A percentile compares a stretch with the other conserved stretches of the same genome.
Conservation (phyloP, 2,113 vertebrate genomes). For the Verasper variegatus region DNA sequence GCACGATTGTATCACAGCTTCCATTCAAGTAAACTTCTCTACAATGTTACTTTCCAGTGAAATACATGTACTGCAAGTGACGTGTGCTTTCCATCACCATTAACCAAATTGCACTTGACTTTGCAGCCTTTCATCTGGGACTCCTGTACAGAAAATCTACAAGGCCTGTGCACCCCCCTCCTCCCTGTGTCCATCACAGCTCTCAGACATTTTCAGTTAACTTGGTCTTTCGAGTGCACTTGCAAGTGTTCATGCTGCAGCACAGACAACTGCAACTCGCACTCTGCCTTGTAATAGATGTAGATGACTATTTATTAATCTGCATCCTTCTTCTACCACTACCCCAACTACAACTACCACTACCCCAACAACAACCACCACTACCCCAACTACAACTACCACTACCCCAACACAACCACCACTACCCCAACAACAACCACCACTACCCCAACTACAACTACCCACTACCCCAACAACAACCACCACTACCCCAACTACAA, state of each 20-base stretch:
- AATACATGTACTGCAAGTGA: too few relatives aligned
- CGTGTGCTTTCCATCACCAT: not conserved
- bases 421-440: too few relatives aligned
- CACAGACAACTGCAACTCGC: conserved; percentile 21
- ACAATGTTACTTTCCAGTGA: too few relatives aligned
- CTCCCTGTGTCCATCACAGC: conserved; percentile 5
- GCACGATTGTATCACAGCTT: too few relatives aligned
- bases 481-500: too few relatives aligned
- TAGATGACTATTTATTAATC: rapidly evolving
- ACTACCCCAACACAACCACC: too few relatives aligned
- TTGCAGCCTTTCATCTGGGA: not conserved
- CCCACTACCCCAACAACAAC: too few relatives aligned
- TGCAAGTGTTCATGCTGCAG: conserved; percentile 3
- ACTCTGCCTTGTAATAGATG: not conserved
- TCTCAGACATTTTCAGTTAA: conserved; percentile 1
- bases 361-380: too few relatives aligned
- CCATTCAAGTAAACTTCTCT: not conserved
- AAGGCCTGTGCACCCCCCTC: conserved; percentile 9
- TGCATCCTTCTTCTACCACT: not conserved
- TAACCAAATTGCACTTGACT: not conserved
- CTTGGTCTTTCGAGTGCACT: not conserved
- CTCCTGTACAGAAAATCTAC: rapidly evolving
- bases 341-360: too few relatives aligned
- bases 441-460: too few relatives aligned
- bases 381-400: too few relatives aligned